Percentiles rank a stretch among this genome's conserved stretches.
phyloP scores from a whole-genome alignment of 2,797 vertebrate genomes.

The Pangasius macronema region DNA sequence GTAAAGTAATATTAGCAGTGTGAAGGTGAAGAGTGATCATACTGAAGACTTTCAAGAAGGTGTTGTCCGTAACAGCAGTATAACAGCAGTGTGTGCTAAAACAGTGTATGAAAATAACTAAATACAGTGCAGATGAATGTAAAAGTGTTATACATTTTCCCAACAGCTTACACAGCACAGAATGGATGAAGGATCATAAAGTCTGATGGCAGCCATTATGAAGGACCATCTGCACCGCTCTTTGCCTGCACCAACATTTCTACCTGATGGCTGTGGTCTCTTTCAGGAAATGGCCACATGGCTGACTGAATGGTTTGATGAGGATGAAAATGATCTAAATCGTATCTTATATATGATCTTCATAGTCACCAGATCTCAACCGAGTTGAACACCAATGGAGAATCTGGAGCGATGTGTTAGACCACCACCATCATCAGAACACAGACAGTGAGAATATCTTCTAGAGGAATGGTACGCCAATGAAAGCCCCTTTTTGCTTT shows the following conservation, averaged over 20 bases:
- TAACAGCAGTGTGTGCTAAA: neutral
- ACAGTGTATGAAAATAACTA: neutral
- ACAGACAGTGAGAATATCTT: neutral
- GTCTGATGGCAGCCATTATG: slow-evolving; percentile 4
- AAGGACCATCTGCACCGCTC: neutral
- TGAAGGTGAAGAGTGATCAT: neutral
- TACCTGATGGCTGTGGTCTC: neutral
- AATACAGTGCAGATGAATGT: neutral
- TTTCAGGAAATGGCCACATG: neutral
- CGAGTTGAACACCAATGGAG: neutral
- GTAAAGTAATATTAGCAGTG: neutral
- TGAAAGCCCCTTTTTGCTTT: neutral
- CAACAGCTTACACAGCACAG: neutral
- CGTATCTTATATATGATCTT: neutral
- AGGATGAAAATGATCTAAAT: neutral
- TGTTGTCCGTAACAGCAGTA: neutral
- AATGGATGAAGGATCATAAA: neutral
- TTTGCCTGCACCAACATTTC: neutral
- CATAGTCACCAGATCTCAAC: neutral
- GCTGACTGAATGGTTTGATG: neutral
- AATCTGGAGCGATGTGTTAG: neutral
- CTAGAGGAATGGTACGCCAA: neutral
- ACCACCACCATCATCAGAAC: neutral
- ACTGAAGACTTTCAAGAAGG: neutral
- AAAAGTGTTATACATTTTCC: neutral